Percentiles rank a stretch among this genome's conserved stretches.
phyloP scores from a whole-genome alignment of 2,888 invertebrate genomes.

The Schrankia costaestrigalis region DNA sequence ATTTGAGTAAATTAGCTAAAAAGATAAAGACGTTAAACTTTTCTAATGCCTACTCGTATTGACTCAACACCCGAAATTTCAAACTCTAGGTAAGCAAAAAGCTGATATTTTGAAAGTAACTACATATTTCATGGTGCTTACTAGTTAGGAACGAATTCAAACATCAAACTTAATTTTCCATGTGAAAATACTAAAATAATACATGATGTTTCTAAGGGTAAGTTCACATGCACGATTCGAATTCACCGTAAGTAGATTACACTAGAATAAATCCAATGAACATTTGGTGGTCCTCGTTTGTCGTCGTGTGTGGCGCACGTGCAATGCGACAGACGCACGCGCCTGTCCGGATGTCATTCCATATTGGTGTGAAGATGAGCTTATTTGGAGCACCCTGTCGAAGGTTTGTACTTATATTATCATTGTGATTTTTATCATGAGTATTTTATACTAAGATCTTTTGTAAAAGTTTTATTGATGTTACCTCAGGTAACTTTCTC shows the following conservation, averaged over 20 bases:
- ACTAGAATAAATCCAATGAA: constrained; percentile 61
- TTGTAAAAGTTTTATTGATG: too few relatives aligned
- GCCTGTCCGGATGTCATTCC: constrained; percentile 46
- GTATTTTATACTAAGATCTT: constrained; percentile 8
- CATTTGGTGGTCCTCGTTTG: constrained; percentile 60
- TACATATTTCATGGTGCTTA: too few relatives aligned
- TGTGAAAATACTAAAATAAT: too few relatives aligned
- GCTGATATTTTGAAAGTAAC: too few relatives aligned
- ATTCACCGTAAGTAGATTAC: constrained; percentile 60
- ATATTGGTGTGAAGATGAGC: constrained; percentile 34
- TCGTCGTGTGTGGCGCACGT: constrained; percentile 65
- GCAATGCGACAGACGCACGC: constrained; percentile 41
- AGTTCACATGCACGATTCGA: constrained; percentile 36
- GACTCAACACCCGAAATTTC: too few relatives aligned
- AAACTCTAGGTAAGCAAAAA: too few relatives aligned
- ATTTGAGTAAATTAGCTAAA: too few relatives aligned
- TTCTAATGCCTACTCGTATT: too few relatives aligned
- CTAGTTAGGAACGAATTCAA: too few relatives aligned
- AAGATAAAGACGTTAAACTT: too few relatives aligned
- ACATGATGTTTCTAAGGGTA: constrained; percentile 31
- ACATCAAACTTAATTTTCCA: too few relatives aligned
- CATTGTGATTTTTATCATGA: constrained; percentile 6
- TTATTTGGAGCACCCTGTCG: constrained; percentile 25
- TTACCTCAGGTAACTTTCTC: too few relatives aligned
- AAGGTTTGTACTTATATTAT: constrained; percentile 14